phyloP scores from a whole-genome alignment of 2,888 invertebrate species.

The Cataglyphis rosenhaueri region DNA sequence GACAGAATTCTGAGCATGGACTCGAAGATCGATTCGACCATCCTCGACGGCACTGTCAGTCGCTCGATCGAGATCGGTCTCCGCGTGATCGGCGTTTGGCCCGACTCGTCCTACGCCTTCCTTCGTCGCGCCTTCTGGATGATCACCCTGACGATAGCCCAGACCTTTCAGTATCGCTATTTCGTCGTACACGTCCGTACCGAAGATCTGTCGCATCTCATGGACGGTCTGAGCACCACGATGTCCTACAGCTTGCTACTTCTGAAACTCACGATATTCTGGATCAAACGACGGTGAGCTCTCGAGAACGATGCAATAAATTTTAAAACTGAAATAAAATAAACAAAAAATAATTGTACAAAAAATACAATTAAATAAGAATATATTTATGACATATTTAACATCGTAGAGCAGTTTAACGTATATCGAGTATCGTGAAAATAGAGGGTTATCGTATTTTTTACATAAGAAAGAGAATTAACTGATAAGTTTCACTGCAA shows the following conservation, averaged over 20 bases:
- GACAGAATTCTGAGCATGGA: background rate
- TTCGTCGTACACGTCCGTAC: constrained; percentile 44
- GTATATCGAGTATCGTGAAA: background rate
- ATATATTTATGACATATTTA: background rate
- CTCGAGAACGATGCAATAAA: background rate
- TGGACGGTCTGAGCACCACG: constrained; percentile 62
- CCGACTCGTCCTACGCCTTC: constrained; percentile 39
- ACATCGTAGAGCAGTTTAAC: background rate
- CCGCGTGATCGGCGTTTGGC: constrained; percentile 65
- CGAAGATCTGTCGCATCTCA: constrained; percentile 49
- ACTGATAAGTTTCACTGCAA: background rate
- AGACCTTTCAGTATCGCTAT: constrained; percentile 63
- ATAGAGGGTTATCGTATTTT: background rate
- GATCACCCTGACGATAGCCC: constrained; percentile 28
- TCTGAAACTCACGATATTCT: constrained; percentile 61
- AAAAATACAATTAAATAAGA: background rate
- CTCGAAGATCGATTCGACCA: constrained; percentile 1
- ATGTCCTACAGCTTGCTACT: constrained; percentile 59
- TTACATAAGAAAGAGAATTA: background rate
- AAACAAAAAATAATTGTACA: background rate
- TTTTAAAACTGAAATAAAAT: background rate
- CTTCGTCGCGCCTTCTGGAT: constrained; percentile 58
- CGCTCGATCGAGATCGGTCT: constrained; percentile 61
- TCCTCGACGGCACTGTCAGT: constrained; percentile 35
- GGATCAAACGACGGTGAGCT: constrained; percentile 61